These are phyloP conservation scores for Mormyrus proboscirostris DNA, from an alignment of 2,797 vertebrate species.

Conservation along the genomic window DNA sequence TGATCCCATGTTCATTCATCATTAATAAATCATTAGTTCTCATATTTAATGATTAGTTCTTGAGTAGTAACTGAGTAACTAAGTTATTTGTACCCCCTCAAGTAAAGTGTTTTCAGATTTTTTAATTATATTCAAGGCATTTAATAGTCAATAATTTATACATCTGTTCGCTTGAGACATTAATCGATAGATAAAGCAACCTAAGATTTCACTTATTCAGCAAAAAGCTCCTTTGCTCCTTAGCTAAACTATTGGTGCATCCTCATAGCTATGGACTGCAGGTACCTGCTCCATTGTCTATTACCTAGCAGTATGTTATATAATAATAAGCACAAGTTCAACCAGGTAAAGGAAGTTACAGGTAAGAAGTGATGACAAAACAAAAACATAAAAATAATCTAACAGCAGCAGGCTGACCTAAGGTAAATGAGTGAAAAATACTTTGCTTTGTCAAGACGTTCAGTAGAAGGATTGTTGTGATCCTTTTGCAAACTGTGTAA, in stretches of 20 bases:
- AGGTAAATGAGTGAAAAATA: neutral
- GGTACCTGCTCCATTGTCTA: neutral
- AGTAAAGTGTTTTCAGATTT: neutral
- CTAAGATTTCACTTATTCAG: neutral
- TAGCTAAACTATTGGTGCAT: neutral
- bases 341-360: neutral
- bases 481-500: neutral
- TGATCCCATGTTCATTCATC: neutral
- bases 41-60: neutral
- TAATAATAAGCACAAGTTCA: neutral
- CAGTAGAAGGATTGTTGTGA: neutral
- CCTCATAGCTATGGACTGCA: neutral
- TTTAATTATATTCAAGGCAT: neutral
- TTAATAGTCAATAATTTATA: constrained; percentile 2
- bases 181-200: neutral
- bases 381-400: neutral
- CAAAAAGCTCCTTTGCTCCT: neutral
- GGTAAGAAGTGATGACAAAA: neutral
- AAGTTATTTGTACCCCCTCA: neutral
- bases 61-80: neutral
- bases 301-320: neutral
- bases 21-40: neutral
- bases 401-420: neutral
- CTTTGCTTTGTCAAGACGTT: neutral
- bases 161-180: neutral